Evolutionary conservation across 2,797 vertebrate species (phyloP).

Genomic region (Eulemur mongoz): DNA sequence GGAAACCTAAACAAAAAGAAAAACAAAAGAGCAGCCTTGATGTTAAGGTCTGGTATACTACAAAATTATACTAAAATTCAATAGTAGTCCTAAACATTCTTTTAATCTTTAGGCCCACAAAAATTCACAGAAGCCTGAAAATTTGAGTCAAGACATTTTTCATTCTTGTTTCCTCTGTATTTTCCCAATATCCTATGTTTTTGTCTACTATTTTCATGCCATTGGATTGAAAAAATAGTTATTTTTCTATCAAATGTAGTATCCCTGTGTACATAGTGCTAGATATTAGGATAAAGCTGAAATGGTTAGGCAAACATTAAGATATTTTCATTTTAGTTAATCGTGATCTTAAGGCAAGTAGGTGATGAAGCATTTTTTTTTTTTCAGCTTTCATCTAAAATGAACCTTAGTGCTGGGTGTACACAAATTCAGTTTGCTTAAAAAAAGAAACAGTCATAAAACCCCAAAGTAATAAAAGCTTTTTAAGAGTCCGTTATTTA

Average conservation of each 20-base stretch:
- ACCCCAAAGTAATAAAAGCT: background rate
- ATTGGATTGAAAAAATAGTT: background rate
- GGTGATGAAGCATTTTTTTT: background rate
- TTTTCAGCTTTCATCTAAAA: constrained; percentile 34
- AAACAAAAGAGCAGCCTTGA: background rate
- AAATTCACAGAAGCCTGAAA: background rate
- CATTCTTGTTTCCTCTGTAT: background rate
- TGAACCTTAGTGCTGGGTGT: background rate
- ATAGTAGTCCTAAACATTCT: background rate
- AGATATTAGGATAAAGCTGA: background rate
- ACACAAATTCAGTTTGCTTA: constrained; percentile 16
- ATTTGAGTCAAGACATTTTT: background rate
- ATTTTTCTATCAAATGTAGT: background rate
- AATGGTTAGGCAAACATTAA: background rate
- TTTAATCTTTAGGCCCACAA: background rate
- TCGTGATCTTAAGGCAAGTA: background rate
- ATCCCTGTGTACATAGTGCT: background rate
- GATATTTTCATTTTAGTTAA: background rate
- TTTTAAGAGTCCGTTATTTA: background rate
- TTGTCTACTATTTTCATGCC: background rate
- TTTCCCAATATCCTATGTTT: background rate
- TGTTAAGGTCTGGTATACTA: background rate
- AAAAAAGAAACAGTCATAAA: background rate
- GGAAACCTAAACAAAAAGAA: constrained; percentile 28
- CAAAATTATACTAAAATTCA: constrained; percentile 21